Evolutionary conservation across 2,888 invertebrate species (phyloP).

Genomic region (Sisyra nigra): DNA sequence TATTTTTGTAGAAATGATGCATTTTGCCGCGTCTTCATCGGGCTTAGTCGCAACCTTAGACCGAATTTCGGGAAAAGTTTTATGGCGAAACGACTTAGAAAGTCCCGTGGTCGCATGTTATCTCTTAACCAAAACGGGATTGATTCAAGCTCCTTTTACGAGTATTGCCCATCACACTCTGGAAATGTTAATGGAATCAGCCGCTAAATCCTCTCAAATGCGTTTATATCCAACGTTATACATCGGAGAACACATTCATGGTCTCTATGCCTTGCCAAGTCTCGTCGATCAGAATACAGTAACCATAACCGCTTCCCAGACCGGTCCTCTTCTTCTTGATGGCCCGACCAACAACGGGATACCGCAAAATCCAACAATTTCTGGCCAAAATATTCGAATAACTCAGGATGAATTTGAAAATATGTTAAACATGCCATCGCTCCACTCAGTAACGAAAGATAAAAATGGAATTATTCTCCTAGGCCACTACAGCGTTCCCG

Average conservation of each 20-base stretch:
- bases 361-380: slow-evolving; percentile 3
- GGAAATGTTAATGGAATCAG: slow-evolving; percentile 33
- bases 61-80: slow-evolving; percentile 57
- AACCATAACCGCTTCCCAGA: slow-evolving; percentile 58
- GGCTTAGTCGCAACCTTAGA: slow-evolving; percentile 77
- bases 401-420: slow-evolving; percentile 4
- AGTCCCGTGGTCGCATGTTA: slow-evolving; percentile 89
- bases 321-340: slow-evolving; percentile 52
- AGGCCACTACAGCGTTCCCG: slow-evolving; percentile 59
- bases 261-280: slow-evolving; percentile 83
- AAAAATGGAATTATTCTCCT: slow-evolving; percentile 26
- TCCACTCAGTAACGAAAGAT: slow-evolving; percentile 21
- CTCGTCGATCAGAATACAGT: slow-evolving; percentile 82
- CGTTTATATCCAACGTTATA: slow-evolving; percentile 64
- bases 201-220: slow-evolving; percentile 26
- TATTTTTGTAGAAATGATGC: slow-evolving; percentile 51
- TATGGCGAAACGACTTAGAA: slow-evolving; percentile 77
- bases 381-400: slow-evolving; percentile 6
- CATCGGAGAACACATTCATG: slow-evolving; percentile 75
- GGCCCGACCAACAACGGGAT: slow-evolving; percentile 35
- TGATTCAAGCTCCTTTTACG: slow-evolving; percentile 74
- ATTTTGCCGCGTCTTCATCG: slow-evolving; percentile 80
- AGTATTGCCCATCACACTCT: slow-evolving; percentile 79
- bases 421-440: slow-evolving; percentile 9
- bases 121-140: slow-evolving; percentile 53